Evolutionary conservation across 2,888 invertebrate species (phyloP).

Genomic region (Oxycera nigricornis): DNA sequence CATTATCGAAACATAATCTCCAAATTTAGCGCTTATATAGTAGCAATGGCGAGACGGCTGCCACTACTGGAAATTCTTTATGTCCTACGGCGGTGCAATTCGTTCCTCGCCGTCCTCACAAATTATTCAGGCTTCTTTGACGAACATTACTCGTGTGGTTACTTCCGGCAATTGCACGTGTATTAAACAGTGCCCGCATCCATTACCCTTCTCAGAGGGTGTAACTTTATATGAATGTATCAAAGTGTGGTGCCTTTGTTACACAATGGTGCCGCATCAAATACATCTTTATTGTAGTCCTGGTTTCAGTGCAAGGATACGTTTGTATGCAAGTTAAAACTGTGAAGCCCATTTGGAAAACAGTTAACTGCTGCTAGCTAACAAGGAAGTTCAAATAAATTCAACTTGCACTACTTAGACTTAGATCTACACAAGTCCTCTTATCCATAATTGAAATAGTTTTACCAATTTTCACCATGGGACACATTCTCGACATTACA

Average conservation of each 20-base stretch:
- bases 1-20: slow-evolving; percentile 35
- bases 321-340: not conserved
- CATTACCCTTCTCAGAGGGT: slow-evolving; percentile 36
- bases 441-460: no score
- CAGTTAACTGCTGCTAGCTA: not conserved
- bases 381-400: not conserved
- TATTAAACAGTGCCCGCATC: slow-evolving; percentile 33
- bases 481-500: not conserved
- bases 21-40: slow-evolving; percentile 17
- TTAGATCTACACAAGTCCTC: no score
- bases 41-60: not conserved
- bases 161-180: slow-evolving; percentile 39
- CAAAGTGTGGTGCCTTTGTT: slow-evolving; percentile 29
- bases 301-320: not conserved
- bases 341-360: not conserved
- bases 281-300: not conserved
- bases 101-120: not conserved
- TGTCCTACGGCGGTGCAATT: slow-evolving; percentile 24
- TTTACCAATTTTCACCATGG: not conserved
- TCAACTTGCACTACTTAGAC: not conserved
- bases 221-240: slow-evolving; percentile 31
- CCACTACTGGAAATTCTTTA: not conserved
- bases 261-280: slow-evolving; percentile 3
- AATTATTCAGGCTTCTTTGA: slow-evolving; percentile 1
- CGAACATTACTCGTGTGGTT: slow-evolving; percentile 37